phyloP scores from a whole-genome alignment of 2,888 invertebrate species.

The Stenodema calcarata region DNA sequence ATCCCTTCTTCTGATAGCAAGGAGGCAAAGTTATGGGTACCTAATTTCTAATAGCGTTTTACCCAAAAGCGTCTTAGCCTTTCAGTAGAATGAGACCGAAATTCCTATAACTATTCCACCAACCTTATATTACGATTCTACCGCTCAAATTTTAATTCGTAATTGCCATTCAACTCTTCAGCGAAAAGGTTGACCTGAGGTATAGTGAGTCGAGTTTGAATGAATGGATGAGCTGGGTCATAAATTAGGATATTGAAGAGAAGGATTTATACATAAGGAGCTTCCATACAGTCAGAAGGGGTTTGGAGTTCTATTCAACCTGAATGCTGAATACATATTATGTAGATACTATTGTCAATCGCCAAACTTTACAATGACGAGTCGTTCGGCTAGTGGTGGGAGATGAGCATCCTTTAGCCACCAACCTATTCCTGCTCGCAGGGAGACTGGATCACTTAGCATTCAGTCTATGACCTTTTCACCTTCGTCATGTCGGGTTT shows the following conservation, averaged over 20 bases:
- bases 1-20: too few relatives aligned
- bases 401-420: background rate
- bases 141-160: constrained; percentile 34
- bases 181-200: constrained; percentile 45
- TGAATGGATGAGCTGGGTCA: constrained; percentile 52
- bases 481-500: constrained; percentile 25
- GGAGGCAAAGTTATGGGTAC: too few relatives aligned
- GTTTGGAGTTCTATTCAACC: constrained; percentile 33
- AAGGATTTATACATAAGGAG: constrained; percentile 49
- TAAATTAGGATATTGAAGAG: constrained; percentile 50
- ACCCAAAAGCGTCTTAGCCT: too few relatives aligned
- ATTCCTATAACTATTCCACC: too few relatives aligned
- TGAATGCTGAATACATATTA: constrained; percentile 47
- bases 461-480: constrained; percentile 48
- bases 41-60: too few relatives aligned
- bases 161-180: constrained; percentile 45
- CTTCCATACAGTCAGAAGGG: constrained; percentile 30
- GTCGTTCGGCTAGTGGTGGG: background rate
- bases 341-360: constrained; percentile 43
- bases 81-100: too few relatives aligned
- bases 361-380: constrained; percentile 43
- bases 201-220: constrained; percentile 33
- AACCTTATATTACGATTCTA: too few relatives aligned
- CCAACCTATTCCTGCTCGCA: background rate
- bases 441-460: constrained; percentile 7